Conservation (phyloP, 2,888 invertebrate genomes). For the Eudiplozoon nipponicum region DNA sequence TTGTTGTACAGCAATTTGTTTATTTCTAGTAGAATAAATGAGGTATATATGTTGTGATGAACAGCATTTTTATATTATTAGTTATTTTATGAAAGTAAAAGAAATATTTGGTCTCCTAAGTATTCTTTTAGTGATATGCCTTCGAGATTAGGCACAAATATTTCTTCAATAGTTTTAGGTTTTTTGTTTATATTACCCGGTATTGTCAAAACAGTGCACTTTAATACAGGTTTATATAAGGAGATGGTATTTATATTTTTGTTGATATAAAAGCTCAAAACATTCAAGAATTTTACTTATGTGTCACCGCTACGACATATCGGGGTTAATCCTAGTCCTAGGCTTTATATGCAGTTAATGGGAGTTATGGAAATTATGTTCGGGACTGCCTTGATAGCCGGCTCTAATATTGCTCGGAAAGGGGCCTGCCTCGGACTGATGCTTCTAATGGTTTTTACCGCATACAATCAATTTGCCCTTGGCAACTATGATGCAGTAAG, state of each 20-base stretch:
- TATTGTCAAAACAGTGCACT: constrained; percentile 6
- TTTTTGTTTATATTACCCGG: constrained; percentile 8
- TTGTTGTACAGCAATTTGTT: too few relatives aligned
- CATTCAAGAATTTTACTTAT: constrained; percentile 9
- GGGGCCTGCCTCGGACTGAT: constrained; percentile 6
- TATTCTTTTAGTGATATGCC: too few relatives aligned
- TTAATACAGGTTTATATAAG: constrained; percentile 6
- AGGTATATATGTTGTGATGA: too few relatives aligned
- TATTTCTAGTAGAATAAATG: too few relatives aligned
- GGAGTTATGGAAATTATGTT: constrained; percentile 4
- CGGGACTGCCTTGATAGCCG: constrained; percentile 5
- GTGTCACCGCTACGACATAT: constrained; percentile 7
- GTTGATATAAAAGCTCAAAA: background rate
- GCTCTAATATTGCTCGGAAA: background rate
- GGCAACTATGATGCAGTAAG: constrained; percentile 4
- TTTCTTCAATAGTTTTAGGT: constrained; percentile 8
- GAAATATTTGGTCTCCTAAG: too few relatives aligned
- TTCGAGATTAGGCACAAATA: too few relatives aligned
- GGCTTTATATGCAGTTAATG: constrained; percentile 6
- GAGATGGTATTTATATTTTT: constrained; percentile 7
- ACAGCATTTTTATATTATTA: too few relatives aligned
- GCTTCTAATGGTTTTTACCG: constrained; percentile 5
- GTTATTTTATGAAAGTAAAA: too few relatives aligned
- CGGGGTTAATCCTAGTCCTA: constrained; percentile 5
- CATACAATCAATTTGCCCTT: constrained; percentile 3